Base-by-base conservation (phyloP, 1,140 invertebrate genomes). In the Anoplophora glabripennis region DNA sequence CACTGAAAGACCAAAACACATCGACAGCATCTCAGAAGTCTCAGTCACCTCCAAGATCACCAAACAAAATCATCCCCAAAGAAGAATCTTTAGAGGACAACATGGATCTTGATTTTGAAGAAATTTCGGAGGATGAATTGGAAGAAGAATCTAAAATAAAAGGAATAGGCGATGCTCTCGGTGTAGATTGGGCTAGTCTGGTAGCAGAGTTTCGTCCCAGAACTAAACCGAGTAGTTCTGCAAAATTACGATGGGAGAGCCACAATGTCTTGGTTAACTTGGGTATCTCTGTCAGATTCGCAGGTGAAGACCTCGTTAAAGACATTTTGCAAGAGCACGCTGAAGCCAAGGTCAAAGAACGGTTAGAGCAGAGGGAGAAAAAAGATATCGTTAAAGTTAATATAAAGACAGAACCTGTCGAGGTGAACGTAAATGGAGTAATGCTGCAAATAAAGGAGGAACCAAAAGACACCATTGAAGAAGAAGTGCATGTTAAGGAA, bases 101-200 rank as follows among this genome's bases (percentile, higher is more conserved):
- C 61, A 85, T 86, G 74, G 83, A 87, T 60, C 83, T 92, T 72
- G 90, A 92, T 66, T 93, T 93, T 78, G 90, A 93, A 77, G 90
- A 92, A 79, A 93, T 92, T 65, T 93, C 90, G 15, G 90, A 93
- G 76, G 90, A 91, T 56, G 90, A 93, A 73, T 75, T 92, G 7
- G 90, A 92, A 72, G 89, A 93, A 74, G 89, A 91, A 63, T 73
- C 81, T 0, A 77, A 81, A 57, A 77, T 81, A 35, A 80, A 84
- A 76, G 90, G 89, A 54, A 83, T 93, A 54, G 89, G 90, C 11
- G 92, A 94, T 77, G 90, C 90, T 12, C 73, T 95, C 9, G 90
- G 92, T n/a, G 92, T 94, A 1, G 92, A 95, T 75, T 95, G 92
- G 92, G 88, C 92, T 28, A 91, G 90, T 75, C 77, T 94, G 9